These are phyloP conservation scores for Chionis minor DNA, from an alignment of 2,113 vertebrate genomes.

Conservation along the genomic window DNA sequence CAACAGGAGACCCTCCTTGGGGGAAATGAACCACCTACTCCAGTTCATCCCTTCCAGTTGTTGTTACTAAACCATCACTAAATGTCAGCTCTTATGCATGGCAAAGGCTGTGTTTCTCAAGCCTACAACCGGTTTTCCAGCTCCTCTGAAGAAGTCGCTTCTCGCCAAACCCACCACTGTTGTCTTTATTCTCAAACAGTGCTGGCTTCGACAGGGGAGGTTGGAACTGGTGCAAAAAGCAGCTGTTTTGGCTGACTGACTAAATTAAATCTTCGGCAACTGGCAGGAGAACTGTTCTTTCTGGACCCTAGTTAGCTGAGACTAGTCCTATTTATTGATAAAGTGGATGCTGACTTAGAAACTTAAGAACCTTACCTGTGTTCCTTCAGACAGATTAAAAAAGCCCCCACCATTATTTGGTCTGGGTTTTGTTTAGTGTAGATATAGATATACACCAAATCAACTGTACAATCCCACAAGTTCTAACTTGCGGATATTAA, in stretches of 20 bases:
- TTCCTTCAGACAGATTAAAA: neutral
- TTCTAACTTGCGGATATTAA: neutral
- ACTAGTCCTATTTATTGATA: neutral
- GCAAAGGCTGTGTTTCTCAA: neutral
- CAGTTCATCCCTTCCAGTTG: neutral
- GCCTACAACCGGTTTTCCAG: neutral
- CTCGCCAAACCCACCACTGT: too few species aligned
- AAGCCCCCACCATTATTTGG: neutral
- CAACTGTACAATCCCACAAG: neutral
- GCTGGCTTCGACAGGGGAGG: neutral
- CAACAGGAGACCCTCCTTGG: too few species aligned
- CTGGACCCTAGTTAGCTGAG: neutral
- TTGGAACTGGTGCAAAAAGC: neutral
- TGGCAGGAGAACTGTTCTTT: neutral
- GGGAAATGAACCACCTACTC: neutral
- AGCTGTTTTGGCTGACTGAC: neutral
- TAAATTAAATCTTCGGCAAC: neutral
- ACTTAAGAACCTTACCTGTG: neutral
- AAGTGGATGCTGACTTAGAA: neutral
- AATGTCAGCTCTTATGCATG: neutral
- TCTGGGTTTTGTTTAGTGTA: neutral
- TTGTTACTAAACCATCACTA: neutral
- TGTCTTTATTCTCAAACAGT: neutral
- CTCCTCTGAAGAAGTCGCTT: neutral
- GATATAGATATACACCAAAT: neutral